phyloP scores from a whole-genome alignment of 2,113 vertebrate species.

The Uria lomvia region DNA sequence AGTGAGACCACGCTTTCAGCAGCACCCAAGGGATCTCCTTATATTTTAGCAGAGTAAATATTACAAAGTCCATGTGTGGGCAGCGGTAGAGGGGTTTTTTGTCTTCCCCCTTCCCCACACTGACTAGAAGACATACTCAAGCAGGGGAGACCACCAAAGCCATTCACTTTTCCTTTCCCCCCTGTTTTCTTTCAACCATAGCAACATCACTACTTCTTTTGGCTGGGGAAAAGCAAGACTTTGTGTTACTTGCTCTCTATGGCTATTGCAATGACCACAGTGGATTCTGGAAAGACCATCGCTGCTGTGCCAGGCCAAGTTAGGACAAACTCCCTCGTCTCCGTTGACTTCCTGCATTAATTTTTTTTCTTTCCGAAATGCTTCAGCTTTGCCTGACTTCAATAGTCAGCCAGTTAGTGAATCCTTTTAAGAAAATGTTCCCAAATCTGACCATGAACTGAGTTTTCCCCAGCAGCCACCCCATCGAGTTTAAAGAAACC shows the following conservation, averaged over 20 bases:
- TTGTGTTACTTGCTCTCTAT: background rate
- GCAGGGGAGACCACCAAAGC: background rate
- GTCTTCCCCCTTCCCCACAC: background rate
- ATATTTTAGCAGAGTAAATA: background rate
- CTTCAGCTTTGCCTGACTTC: background rate
- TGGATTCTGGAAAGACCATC: background rate
- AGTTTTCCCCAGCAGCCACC: background rate
- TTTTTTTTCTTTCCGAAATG: background rate
- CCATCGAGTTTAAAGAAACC: background rate
- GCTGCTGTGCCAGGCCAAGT: background rate
- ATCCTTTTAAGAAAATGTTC: background rate
- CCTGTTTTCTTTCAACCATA: background rate
- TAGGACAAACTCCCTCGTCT: background rate
- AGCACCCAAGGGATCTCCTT: rapidly evolving
- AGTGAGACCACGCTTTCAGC: background rate
- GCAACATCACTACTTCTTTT: background rate
- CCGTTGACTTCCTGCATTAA: background rate
- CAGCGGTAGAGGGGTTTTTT: background rate
- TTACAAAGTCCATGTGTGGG: background rate
- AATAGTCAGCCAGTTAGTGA: background rate
- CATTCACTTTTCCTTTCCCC: background rate
- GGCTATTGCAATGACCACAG: background rate
- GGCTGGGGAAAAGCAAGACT: background rate
- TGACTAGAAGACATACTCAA: background rate
- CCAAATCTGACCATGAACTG: background rate